Conservation (phyloP, 2,888 invertebrate genomes). For the Macrosiphum euphorbiae region DNA sequence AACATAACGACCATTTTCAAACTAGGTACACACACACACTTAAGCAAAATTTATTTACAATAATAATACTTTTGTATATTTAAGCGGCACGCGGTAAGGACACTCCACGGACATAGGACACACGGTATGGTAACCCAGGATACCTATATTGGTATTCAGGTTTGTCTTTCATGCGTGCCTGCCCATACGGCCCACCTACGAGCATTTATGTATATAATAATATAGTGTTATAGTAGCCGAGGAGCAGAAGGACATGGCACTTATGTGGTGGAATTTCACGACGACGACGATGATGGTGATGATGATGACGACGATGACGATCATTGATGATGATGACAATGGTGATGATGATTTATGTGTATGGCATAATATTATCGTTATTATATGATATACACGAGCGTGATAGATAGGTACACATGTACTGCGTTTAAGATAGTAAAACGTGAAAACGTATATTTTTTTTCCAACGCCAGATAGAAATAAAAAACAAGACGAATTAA, state of each 20-base stretch:
- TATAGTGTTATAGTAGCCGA: background rate
- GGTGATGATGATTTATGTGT: conserved; percentile 42
- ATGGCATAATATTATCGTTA: background rate
- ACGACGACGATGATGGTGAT: background rate
- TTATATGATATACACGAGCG: background rate
- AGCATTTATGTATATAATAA: background rate
- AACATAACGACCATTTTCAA: background rate
- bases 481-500: conserved; percentile 27
- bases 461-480: background rate
- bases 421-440: background rate
- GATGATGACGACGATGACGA: background rate
- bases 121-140: background rate
- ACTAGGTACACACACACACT: background rate
- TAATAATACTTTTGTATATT: background rate
- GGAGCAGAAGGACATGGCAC: conserved; percentile 37
- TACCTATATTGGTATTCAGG: background rate
- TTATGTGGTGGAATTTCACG: background rate
- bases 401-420: conserved; percentile 22
- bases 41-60: background rate
- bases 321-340: background rate
- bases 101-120: conserved; percentile 23
- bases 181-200: conserved; percentile 7
- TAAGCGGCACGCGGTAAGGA: background rate
- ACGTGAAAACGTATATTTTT: conserved; percentile 5
- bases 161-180: conserved; percentile 24